These are phyloP conservation scores for Gorsachius goisagi DNA, from an alignment of 2,113 vertebrate genomes.

Conservation along the genomic window DNA sequence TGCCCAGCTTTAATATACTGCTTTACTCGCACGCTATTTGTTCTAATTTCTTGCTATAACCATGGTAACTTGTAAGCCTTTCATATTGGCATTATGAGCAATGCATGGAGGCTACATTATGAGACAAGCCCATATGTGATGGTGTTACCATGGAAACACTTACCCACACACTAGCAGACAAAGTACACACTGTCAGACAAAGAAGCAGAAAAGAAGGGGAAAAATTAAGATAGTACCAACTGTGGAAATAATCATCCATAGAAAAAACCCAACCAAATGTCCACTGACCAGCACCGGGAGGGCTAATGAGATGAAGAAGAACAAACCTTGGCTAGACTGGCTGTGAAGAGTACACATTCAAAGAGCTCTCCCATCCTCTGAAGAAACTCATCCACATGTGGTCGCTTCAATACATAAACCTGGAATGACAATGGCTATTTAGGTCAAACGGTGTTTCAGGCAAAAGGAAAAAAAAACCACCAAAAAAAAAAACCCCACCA, in stretches of 20 bases:
- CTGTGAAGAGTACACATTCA: conserved; percentile 97
- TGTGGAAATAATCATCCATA: conserved; percentile 14
- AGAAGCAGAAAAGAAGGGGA: conserved; percentile 68
- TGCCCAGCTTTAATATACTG: conserved; percentile 37
- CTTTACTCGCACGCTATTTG: conserved; percentile 39
- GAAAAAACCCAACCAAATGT: conserved; percentile 48
- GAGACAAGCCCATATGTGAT: conserved; percentile 74
- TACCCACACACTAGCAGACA: conserved; percentile 74
- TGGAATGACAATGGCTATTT: conserved; percentile 41
- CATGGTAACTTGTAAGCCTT: conserved; percentile 73
- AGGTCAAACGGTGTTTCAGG: not conserved
- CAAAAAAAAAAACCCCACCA: not conserved
- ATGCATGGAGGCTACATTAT: conserved; percentile 71
- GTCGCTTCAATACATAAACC: conserved; percentile 96
- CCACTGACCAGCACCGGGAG: not conserved
- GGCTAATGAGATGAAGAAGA: not conserved
- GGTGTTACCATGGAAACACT: conserved; percentile 77
- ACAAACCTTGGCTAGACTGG: conserved; percentile 94
- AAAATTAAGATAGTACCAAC: conserved; percentile 56
- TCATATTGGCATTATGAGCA: conserved; percentile 75
- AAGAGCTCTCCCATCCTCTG: conserved; percentile 97
- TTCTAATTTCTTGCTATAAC: conserved; percentile 65
- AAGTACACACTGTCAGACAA: conserved; percentile 71
- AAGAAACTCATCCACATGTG: conserved; percentile 95
- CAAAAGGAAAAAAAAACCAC: not conserved